These are phyloP conservation scores for Coelopa pilipes DNA, from an alignment of 2,888 invertebrate species.

Conservation along the genomic window DNA sequence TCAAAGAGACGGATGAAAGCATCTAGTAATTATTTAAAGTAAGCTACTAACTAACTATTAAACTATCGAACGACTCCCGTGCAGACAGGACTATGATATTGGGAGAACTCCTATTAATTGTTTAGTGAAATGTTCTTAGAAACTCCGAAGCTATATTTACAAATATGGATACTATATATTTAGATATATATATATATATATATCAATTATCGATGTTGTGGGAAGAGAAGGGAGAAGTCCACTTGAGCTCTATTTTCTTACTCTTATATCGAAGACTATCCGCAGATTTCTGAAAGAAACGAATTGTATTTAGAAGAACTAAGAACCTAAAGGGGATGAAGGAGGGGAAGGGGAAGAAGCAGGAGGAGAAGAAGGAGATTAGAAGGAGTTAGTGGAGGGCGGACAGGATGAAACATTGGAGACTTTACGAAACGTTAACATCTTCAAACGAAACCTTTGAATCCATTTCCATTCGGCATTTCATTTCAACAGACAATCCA, in stretches of 20 bases:
- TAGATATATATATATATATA: background rate
- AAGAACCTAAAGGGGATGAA: background rate
- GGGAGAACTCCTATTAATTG: background rate
- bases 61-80: no score
- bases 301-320: slow-evolving; percentile 7
- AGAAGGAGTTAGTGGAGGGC: no score
- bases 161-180: background rate
- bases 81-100: no score
- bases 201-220: slow-evolving; percentile 1
- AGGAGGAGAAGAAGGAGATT: no score
- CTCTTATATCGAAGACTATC: slow-evolving; percentile 34
- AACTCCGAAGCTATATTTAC: background rate
- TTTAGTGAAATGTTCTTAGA: background rate
- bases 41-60: no score
- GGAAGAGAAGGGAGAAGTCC: background rate
- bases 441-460: no score
- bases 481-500: no score
- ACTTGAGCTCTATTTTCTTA: slow-evolving; percentile 37
- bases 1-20: background rate
- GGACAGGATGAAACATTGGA: no score
- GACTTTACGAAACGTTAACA: background rate
- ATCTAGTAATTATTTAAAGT: no score
- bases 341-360: background rate
- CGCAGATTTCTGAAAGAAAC: slow-evolving; percentile 5
- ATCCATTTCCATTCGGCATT: no score